Evolutionary conservation across 2,797 vertebrate genomes (phyloP).

Genomic region (Enteromius fasciolatus): DNA sequence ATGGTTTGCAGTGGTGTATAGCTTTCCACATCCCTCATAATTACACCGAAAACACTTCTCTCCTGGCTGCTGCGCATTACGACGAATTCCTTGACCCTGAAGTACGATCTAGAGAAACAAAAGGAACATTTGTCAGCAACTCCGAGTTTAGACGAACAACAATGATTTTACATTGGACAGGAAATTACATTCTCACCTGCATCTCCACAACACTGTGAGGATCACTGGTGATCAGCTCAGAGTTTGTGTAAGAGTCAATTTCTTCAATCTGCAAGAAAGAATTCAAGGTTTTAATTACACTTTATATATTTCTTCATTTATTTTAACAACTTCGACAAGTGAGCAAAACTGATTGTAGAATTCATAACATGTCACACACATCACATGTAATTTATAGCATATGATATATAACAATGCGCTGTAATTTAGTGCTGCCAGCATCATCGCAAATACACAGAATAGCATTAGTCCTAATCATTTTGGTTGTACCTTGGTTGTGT

Average conservation of each 20-base stretch:
- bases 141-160: neutral
- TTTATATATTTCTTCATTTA: constrained; percentile 60
- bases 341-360: neutral
- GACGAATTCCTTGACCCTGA: constrained; percentile 85
- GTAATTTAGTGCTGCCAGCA: neutral
- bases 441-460: neutral
- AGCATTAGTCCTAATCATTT: neutral
- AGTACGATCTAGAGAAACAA: constrained; percentile 85
- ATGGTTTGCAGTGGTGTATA: constrained; percentile 97
- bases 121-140: neutral
- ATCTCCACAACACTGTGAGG: constrained; percentile 93
- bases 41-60: constrained; percentile 96
- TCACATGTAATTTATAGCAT: too few relatives aligned
- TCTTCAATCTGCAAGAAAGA: constrained; percentile 82
- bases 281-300: neutral
- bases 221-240: constrained; percentile 83
- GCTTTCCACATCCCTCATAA: constrained; percentile 94
- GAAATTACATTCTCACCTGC: constrained; percentile 66
- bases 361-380: neutral
- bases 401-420: too few relatives aligned
- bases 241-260: constrained; percentile 80
- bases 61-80: constrained; percentile 83
- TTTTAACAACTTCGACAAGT: constrained; percentile 1
- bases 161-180: neutral
- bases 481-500: constrained; percentile 86